A percentile compares a stretch with the other conserved stretches of the same genome.
phyloP scores from a whole-genome alignment of 2,797 vertebrate species.

The Helostoma temminkii region DNA sequence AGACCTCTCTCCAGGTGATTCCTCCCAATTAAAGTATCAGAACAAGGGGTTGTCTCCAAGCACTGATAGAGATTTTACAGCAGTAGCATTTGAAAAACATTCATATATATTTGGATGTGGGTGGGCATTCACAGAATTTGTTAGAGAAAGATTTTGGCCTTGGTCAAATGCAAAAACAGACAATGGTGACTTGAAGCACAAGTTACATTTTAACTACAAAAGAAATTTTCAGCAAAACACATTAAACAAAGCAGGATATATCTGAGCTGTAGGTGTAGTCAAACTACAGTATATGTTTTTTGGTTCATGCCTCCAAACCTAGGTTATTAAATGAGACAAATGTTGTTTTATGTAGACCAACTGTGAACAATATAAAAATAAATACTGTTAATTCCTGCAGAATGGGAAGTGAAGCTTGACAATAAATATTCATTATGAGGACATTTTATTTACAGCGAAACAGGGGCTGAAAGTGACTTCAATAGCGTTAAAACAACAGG shows the following conservation, averaged over 20 bases:
- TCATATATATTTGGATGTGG: background rate
- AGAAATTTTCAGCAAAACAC: no score
- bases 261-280: no score
- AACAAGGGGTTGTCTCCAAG: background rate
- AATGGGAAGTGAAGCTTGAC: background rate
- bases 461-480: background rate
- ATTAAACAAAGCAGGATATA: no score
- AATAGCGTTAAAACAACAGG: background rate
- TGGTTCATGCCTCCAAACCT: no score
- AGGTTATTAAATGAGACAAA: background rate
- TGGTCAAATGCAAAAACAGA: no score
- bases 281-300: no score
- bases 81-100: conserved; percentile 5
- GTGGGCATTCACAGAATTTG: no score
- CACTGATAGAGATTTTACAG: background rate
- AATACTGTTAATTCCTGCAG: background rate
- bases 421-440: background rate
- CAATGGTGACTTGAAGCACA: no score
- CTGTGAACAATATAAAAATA: background rate
- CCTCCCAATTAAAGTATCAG: background rate
- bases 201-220: no score
- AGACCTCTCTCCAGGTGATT: conserved; percentile 20
- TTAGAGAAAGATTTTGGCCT: no score
- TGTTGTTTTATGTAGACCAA: background rate
- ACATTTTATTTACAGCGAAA: background rate